Evolutionary conservation across 1,140 invertebrate species (phyloP).

Genomic region (Brachionus manjavacas): DNA sequence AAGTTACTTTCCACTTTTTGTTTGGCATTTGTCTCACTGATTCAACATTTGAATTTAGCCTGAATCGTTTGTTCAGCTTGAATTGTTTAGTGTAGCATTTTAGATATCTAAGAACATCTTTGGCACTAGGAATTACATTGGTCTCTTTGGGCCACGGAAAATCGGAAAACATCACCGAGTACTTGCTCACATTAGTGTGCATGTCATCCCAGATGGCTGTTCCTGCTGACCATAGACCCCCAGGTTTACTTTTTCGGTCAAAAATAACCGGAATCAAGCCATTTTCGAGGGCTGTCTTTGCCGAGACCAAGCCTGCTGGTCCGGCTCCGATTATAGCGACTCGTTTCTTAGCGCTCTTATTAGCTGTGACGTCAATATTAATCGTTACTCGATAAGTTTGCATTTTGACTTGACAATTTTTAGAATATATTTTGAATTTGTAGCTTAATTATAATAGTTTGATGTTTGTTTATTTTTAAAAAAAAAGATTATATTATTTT

Average conservation of each 20-base stretch:
- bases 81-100: slow-evolving; percentile 64
- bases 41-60: neutral
- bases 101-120: slow-evolving; percentile 74
- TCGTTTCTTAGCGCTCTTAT: neutral
- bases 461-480: neutral
- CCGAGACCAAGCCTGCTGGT: neutral
- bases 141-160: slow-evolving; percentile 65
- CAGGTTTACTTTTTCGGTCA: neutral
- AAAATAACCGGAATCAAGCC: slow-evolving; percentile 17
- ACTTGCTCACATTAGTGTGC: slow-evolving; percentile 79
- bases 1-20: neutral
- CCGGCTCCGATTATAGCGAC: slow-evolving; percentile 28
- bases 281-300: neutral
- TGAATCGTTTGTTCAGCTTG: neutral
- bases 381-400: slow-evolving; percentile 33
- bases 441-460: neutral
- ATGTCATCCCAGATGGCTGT: slow-evolving; percentile 8
- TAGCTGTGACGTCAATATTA: neutral
- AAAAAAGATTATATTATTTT: neutral
- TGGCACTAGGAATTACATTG: slow-evolving; percentile 72
- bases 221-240: slow-evolving; percentile 11
- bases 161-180: slow-evolving; percentile 81
- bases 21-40: neutral
- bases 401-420: neutral
- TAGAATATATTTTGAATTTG: neutral